Evolutionary conservation across 2,113 vertebrate genomes (phyloP).

Genomic region (Myocastor coypus): DNA sequence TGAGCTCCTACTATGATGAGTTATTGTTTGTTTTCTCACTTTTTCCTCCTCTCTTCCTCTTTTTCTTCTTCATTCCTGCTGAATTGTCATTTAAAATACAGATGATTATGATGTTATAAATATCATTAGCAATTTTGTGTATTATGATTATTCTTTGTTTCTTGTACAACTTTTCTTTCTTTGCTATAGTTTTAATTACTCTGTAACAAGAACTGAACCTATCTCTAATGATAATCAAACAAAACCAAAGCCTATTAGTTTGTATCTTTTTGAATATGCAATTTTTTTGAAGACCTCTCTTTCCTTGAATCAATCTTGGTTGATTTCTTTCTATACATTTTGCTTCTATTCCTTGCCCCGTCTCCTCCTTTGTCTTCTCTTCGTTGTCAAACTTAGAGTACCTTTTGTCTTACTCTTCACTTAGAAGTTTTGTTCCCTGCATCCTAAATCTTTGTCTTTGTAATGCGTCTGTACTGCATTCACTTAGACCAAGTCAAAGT

Average conservation of each 20-base stretch:
- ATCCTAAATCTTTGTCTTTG: not conserved
- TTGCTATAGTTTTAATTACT: slow-evolving; percentile 28
- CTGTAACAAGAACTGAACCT: slow-evolving; percentile 44
- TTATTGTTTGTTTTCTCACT: not conserved
- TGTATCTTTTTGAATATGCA: not conserved
- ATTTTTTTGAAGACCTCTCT: slow-evolving; percentile 15
- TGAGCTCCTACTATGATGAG: not conserved
- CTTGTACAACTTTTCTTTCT: not conserved
- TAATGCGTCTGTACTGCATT: not conserved
- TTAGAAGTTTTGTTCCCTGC: not conserved
- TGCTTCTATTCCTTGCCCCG: not conserved
- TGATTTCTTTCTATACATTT: slow-evolving; percentile 18
- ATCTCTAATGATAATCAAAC: slow-evolving; percentile 58
- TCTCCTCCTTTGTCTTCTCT: not conserved
- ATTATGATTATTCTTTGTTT: slow-evolving; percentile 50
- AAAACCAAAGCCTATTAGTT: not conserved
- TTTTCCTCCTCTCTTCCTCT: not conserved
- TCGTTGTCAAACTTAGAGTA: not conserved
- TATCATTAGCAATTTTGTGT: slow-evolving; percentile 7
- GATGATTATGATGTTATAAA: slow-evolving; percentile 55
- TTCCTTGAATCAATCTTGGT: not conserved
- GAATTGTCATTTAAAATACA: not conserved
- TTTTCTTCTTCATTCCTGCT: slow-evolving; percentile 26
- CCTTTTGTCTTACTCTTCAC: not conserved
- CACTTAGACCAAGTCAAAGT: slow-evolving; percentile 10